Conservation (phyloP, 2,113 vertebrate genomes). For the Anguilla rostrata region DNA sequence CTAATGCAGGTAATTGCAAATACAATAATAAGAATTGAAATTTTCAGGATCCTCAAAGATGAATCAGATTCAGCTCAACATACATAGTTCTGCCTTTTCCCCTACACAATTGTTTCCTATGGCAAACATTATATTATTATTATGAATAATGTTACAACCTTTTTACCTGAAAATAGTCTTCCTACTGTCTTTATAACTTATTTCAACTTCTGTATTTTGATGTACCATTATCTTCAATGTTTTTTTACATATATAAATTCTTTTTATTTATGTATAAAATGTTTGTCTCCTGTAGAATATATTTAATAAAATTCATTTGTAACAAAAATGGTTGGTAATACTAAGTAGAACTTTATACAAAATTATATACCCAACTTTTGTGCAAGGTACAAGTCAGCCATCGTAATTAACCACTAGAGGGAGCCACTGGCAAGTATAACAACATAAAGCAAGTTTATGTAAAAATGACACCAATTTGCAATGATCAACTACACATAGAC, state of each 20-base stretch:
- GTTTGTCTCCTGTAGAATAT: not conserved
- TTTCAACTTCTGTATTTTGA: not conserved
- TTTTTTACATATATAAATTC: not conserved
- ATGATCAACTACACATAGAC: not conserved
- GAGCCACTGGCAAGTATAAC: not conserved
- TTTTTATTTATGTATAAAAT: not conserved
- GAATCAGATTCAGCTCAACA: not conserved
- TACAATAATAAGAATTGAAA: not conserved
- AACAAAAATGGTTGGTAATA: no score
- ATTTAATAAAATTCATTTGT: not conserved
- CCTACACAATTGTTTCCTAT: slow-evolving; percentile 8
- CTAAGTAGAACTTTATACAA: not conserved
- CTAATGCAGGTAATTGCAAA: not conserved
- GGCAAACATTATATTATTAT: not conserved
- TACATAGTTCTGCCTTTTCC: not conserved
- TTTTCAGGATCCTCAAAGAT: not conserved
- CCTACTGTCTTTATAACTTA: not conserved
- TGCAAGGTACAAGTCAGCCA: no score
- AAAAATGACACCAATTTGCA: not conserved
- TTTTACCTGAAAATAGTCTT: not conserved
- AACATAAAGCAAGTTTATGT: not conserved
- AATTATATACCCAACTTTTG: not conserved
- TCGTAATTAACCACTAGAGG: slow-evolving; percentile 13
- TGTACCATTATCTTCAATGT: not conserved
- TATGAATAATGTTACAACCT: not conserved